These are phyloP conservation scores for Ametastegia equiseti DNA, from an alignment of 2,888 invertebrate genomes.

Conservation along the genomic window DNA sequence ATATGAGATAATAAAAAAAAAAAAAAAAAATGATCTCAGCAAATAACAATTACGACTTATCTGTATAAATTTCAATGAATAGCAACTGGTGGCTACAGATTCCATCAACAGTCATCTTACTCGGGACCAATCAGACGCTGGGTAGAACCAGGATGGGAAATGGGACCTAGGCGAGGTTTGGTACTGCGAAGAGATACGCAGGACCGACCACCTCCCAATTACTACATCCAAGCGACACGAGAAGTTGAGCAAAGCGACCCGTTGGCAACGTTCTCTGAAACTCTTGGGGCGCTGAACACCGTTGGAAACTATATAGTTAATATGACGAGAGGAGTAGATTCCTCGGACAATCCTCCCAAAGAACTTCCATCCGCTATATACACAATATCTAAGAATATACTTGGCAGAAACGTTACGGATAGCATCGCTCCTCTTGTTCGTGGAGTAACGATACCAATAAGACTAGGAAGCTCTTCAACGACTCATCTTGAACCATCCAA, in stretches of 20 bases:
- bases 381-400: conserved; percentile 88
- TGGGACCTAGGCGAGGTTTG: conserved; percentile 59
- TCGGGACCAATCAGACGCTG: conserved; percentile 60
- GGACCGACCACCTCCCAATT: conserved; percentile 62
- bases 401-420: conserved; percentile 88
- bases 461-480: conserved; percentile 56
- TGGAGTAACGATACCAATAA: conserved; percentile 72
- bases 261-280: conserved; percentile 79
- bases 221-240: conserved; percentile 54
- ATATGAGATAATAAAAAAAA: not conserved
- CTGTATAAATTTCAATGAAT: conserved; percentile 20
- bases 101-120: conserved; percentile 54
- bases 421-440: conserved; percentile 87
- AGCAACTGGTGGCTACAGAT: conserved; percentile 55
- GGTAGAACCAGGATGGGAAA: conserved; percentile 62
- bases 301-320: conserved; percentile 91
- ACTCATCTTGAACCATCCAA: conserved; percentile 75
- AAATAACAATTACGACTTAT: conserved; percentile 9
- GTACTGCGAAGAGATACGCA: conserved; percentile 66
- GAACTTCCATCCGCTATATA: conserved; percentile 86
- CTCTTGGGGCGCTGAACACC: conserved; percentile 89
- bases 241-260: conserved; percentile 64
- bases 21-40: not conserved
- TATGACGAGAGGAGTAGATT: conserved; percentile 80
- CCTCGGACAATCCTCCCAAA: conserved; percentile 74